Conservation (phyloP, 2,888 invertebrate genomes). For the Conus canariensis region DNA sequence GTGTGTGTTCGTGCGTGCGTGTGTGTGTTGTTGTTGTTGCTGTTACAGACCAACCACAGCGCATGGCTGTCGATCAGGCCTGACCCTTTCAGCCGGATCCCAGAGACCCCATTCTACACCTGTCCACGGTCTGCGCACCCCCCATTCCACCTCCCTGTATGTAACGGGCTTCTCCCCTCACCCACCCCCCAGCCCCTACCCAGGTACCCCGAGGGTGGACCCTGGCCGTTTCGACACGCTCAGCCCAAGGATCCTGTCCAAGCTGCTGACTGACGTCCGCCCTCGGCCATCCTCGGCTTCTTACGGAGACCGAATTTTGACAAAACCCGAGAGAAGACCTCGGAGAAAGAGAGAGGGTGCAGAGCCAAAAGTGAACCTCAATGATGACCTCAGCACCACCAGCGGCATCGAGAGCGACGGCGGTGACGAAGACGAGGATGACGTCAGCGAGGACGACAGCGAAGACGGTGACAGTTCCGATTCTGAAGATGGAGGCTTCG, state of each 20-base stretch:
- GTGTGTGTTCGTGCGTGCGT: not conserved
- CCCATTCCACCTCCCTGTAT: not conserved
- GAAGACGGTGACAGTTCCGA: slow-evolving; percentile 63
- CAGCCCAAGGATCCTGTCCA: slow-evolving; percentile 59
- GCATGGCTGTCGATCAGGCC: slow-evolving; percentile 16
- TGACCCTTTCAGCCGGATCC: slow-evolving; percentile 44
- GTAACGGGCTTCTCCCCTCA: not conserved
- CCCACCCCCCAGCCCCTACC: slow-evolving; percentile 43
- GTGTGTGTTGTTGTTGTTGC: not conserved
- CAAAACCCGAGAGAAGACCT: not conserved
- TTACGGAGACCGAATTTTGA: slow-evolving; percentile 45
- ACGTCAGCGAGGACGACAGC: slow-evolving; percentile 52
- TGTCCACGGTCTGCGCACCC: slow-evolving; percentile 50
- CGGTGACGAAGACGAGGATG: slow-evolving; percentile 54
- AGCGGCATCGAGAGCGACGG: slow-evolving; percentile 64
- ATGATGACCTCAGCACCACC: slow-evolving; percentile 59
- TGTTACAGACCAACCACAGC: slow-evolving; percentile 60
- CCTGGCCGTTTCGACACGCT: slow-evolving; percentile 60
- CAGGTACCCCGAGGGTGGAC: not conserved
- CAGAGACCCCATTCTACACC: slow-evolving; percentile 63
- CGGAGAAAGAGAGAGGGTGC: not conserved
- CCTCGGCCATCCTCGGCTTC: slow-evolving; percentile 17
- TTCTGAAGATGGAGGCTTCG: slow-evolving; percentile 50
- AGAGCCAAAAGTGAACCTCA: not conserved
- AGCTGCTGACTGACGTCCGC: slow-evolving; percentile 53